phyloP scores from a whole-genome alignment of 2,113 vertebrate genomes.

The Recurvirostra avosetta region DNA sequence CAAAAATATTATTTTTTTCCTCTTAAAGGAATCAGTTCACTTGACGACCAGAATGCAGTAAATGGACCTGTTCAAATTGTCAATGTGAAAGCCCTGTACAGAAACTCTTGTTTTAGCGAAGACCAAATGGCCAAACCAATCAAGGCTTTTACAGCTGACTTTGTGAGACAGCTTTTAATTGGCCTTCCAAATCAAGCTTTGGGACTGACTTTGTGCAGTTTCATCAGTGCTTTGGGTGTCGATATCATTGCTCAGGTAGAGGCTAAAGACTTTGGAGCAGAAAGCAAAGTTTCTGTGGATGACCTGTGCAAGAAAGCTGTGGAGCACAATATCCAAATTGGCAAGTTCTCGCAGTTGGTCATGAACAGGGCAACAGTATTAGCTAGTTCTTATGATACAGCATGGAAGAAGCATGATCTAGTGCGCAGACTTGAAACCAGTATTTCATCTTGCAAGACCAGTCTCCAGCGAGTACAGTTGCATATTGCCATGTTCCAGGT shows the following conservation, averaged over 20 bases:
- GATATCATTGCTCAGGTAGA: constrained; percentile 94
- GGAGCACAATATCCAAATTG: constrained; percentile 89
- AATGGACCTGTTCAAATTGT: constrained; percentile 88
- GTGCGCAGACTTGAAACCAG: constrained; percentile 89
- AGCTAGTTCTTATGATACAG: constrained; percentile 92
- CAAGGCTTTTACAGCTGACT: constrained; percentile 95
- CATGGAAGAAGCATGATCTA: constrained; percentile 96
- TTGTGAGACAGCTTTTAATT: constrained; percentile 93
- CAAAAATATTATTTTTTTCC: not conserved
- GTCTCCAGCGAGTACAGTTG: constrained; percentile 91
- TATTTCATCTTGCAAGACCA: constrained; percentile 90
- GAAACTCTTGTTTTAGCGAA: constrained; percentile 88
- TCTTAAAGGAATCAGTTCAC: constrained; percentile 73
- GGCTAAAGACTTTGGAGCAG: constrained; percentile 94
- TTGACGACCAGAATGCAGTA: constrained; percentile 83
- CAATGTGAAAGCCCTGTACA: constrained; percentile 85
- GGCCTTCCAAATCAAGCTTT: constrained; percentile 94
- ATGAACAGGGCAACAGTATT: constrained; percentile 92
- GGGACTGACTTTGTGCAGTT: constrained; percentile 90
- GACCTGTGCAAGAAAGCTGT: constrained; percentile 94
- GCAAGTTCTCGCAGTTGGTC: constrained; percentile 87
- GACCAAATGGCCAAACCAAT: constrained; percentile 97
- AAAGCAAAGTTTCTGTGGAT: constrained; percentile 94
- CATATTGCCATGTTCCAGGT: constrained; percentile 98
- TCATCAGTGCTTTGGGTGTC: constrained; percentile 88